phyloP scores from a whole-genome alignment of 2,797 vertebrate species.

The Pantherophis alleghaniensis region DNA sequence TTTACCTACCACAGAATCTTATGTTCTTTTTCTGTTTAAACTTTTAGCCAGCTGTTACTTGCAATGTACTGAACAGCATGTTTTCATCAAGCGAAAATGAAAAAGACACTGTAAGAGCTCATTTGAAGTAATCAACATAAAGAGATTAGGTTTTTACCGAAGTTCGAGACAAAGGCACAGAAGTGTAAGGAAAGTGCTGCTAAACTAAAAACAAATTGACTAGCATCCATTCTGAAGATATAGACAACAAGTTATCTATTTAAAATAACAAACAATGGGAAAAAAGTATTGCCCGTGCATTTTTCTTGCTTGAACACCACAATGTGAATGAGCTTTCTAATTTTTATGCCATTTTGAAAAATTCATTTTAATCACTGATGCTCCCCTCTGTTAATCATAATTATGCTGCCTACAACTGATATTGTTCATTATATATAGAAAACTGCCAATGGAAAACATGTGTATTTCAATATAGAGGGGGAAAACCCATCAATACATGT shows the following conservation, averaged over 20 bases:
- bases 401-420: neutral
- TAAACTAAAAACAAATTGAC: slow-evolving; percentile 9
- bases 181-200: neutral
- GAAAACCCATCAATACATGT: neutral
- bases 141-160: slow-evolving; percentile 37
- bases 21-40: slow-evolving; percentile 59
- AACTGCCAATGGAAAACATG: neutral
- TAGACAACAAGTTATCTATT: neutral
- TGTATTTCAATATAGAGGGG: neutral
- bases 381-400: neutral
- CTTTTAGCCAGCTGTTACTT: slow-evolving; percentile 60
- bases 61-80: slow-evolving; percentile 48
- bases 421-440: neutral
- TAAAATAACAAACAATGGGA: neutral
- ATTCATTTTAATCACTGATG: neutral
- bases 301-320: neutral
- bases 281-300: neutral
- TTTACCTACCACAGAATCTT: slow-evolving; percentile 67
- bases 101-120: slow-evolving; percentile 41
- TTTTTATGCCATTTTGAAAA: neutral
- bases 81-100: slow-evolving; percentile 53
- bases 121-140: slow-evolving; percentile 50
- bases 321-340: neutral
- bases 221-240: neutral
- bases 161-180: neutral